Conservation (phyloP, 1,140 invertebrate species). For the Drosophila dunni region DNA sequence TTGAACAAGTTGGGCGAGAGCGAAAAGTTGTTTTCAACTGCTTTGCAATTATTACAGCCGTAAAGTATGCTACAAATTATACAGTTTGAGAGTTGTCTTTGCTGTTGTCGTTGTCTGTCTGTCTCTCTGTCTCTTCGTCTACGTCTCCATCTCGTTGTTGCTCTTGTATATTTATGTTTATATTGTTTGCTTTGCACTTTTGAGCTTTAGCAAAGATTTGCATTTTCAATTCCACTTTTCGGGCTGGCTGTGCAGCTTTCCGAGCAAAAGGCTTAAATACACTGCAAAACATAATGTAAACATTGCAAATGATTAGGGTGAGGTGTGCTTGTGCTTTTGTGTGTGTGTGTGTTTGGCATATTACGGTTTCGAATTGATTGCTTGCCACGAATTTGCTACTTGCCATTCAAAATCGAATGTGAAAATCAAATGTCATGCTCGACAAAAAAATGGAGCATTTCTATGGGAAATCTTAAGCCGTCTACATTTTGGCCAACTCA, state of each 20-base stretch:
- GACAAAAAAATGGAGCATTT: conserved; percentile 57
- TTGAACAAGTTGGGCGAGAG: conserved; percentile 19
- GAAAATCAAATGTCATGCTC: conserved; percentile 59
- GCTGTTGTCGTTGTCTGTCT: conserved; percentile 2
- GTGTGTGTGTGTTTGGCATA: not conserved
- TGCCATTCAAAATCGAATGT: conserved; percentile 72
- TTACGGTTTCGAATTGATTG: conserved; percentile 6
- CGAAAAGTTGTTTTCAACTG: conserved; percentile 62
- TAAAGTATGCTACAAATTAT: conserved; percentile 73
- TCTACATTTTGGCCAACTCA: conserved; percentile 54
- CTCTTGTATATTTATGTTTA: conserved; percentile 40
- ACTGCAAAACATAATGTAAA: conserved; percentile 1
- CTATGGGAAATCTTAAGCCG: conserved; percentile 56
- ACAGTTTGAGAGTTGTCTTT: conserved; percentile 49
- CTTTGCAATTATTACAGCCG: conserved; percentile 77
- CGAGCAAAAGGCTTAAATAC: conserved; percentile 18
- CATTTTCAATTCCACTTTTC: conserved; percentile 73
- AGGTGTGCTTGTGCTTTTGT: not conserved
- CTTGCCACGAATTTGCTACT: conserved; percentile 26
- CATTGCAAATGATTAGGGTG: not conserved
- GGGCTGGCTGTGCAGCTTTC: conserved; percentile 21
- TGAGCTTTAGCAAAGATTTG: conserved; percentile 76
- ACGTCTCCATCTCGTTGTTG: conserved; percentile 6
- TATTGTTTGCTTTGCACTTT: conserved; percentile 78
- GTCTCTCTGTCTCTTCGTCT: not conserved